Conservation (phyloP, 2,888 invertebrate species). For the Bombyx huttoni region DNA sequence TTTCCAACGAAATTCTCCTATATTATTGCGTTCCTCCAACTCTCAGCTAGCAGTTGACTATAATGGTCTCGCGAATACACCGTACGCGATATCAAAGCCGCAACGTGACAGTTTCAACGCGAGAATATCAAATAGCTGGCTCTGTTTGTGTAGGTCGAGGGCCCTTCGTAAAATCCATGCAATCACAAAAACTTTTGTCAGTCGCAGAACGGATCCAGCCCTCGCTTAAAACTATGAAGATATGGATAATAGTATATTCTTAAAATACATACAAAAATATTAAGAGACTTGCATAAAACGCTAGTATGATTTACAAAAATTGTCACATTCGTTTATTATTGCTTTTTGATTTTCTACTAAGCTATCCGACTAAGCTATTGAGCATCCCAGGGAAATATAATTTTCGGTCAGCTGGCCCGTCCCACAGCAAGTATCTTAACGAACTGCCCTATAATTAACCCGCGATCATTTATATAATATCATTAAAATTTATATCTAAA, state of each 20-base stretch:
- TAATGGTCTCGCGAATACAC: no score
- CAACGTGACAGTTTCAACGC: no score
- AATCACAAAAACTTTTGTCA: not conserved
- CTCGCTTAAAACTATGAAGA: conserved; percentile 63
- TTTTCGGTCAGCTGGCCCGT: conserved; percentile 38
- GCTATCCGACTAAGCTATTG: conserved; percentile 51
- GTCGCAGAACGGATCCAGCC: conserved; percentile 52
- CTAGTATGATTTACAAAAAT: conserved; percentile 45
- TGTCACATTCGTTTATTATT: conserved; percentile 55
- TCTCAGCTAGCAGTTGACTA: not conserved
- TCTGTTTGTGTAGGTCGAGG: not conserved
- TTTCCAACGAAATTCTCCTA: not conserved
- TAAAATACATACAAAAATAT: conserved; percentile 73
- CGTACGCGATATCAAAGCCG: no score
- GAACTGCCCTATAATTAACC: conserved; percentile 23
- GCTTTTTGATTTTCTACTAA: conserved; percentile 49
- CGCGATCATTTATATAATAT: conserved; percentile 41
- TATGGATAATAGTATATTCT: conserved; percentile 66
- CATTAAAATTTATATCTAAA: conserved; percentile 66
- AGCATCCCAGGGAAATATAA: conserved; percentile 25
- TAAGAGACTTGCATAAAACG: conserved; percentile 33
- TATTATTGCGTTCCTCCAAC: not conserved
- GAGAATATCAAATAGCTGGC: no score
- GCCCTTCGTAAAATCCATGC: not conserved
- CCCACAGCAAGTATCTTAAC: conserved; percentile 49